Base-by-base conservation (phyloP, 1,140 invertebrate species). In the Rhizoglyphus robini region DNA sequence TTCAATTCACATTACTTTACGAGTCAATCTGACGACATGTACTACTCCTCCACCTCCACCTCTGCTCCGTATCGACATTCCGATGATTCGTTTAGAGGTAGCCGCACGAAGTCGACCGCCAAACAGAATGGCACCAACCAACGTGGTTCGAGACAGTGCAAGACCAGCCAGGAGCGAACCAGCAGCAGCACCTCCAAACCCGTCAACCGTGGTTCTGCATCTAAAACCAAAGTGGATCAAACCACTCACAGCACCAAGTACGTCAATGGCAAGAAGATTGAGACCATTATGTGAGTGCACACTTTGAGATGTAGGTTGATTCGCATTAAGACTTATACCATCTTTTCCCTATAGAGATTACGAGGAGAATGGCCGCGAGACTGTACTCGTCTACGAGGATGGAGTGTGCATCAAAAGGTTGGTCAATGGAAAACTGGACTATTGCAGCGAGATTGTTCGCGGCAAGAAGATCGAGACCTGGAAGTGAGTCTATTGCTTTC, bases 391-490 rank as follows among this genome's bases (percentile, higher is more conserved):
- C 65, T 90, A 88, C 75, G 95, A 98, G 79, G 95, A 99, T 74
- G 95, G 96, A 74, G 84, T 94, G 68, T 79, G 97, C 62, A 96
- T 88, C 80, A 91, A 89, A 72, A 91, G 90, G 82, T 91, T 88
- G 79, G 88, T 97, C 65, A 95, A 96, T 74, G 93, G 36, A 27
- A 20, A n/a, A n/a, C n/a, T n/a, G n/a, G n/a, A n/a, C n/a, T n/a
- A n/a, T n/a, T n/a, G n/a, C 41, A 46, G 20, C 18, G n/a, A n/a
- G n/a, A n/a, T n/a, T n/a, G n/a, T n/a, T n/a, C n/a, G n/a, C 76
- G 94, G 94, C 49, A 97, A 96, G 77, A 96, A 94, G 78, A 85
- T 98, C 71, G 92, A 90, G 65, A 97, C 93, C 54, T 95, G 93
- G 80, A 94, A 87, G 88, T 93, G 76, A 83, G 83, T 81, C 4